phyloP scores from a whole-genome alignment of 2,797 vertebrate genomes.

The Pseudochromis fuscus region DNA sequence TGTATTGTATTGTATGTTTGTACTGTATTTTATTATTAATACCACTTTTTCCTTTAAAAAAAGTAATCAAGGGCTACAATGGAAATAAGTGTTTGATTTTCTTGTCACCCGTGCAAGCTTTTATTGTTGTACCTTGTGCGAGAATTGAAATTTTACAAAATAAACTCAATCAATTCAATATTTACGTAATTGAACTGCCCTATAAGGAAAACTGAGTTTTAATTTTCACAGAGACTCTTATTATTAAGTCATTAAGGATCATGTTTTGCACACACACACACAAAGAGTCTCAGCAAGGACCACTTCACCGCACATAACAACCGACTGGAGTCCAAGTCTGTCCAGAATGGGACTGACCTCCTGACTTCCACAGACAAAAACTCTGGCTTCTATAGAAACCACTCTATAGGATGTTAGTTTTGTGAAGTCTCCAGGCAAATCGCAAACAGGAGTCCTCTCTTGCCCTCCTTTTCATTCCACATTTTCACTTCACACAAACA shows the following conservation, averaged over 20 bases:
- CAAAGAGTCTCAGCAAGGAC: slow-evolving; percentile 63
- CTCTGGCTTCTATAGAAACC: slow-evolving; percentile 70
- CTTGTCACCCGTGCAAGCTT: too few relatives aligned
- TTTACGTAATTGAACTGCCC: too few relatives aligned
- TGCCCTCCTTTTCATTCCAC: slow-evolving; percentile 62
- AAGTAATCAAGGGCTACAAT: too few relatives aligned
- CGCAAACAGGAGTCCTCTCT: slow-evolving; percentile 68
- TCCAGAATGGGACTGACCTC: slow-evolving; percentile 71
- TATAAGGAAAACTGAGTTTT: too few relatives aligned
- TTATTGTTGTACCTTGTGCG: too few relatives aligned
- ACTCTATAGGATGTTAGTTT: slow-evolving; percentile 76
- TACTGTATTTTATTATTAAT: too few relatives aligned
- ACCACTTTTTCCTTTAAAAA: too few relatives aligned
- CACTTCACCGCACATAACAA: slow-evolving; percentile 65
- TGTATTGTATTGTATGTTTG: too few relatives aligned
- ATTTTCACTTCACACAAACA: slow-evolving; percentile 62
- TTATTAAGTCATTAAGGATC: neutral
- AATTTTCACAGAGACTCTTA: slow-evolving; percentile 6
- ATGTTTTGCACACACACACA: slow-evolving; percentile 20
- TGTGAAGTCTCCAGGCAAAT: slow-evolving; percentile 70
- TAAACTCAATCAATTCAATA: too few relatives aligned
- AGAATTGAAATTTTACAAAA: too few relatives aligned
- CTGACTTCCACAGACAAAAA: slow-evolving; percentile 75
- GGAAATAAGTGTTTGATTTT: too few relatives aligned
- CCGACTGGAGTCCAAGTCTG: slow-evolving; percentile 51